Evolutionary conservation across 2,113 vertebrate species (phyloP), one percentile per base, ranked within the genome.

Genomic region (Ceyx melanurus): DNA sequence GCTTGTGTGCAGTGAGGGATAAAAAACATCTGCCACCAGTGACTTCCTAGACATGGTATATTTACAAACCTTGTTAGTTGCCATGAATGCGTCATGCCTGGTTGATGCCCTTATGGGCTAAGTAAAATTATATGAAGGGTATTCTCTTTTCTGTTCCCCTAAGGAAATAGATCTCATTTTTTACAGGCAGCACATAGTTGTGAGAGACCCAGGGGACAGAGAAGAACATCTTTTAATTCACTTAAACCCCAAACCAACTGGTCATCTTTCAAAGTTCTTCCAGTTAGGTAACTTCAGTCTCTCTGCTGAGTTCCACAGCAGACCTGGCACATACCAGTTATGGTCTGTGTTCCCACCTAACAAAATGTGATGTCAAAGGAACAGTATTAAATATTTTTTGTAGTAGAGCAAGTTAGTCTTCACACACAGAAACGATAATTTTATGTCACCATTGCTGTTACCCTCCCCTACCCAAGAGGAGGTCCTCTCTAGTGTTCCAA

Each of bases 21-120:
- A 96, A 96, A 97, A 95, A 96, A 89, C 92, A 97, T 95, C 95
- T 96, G 96, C 94, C 87, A 94, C 77, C 82, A 94, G 82, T 95
- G 95, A 96, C 77, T 97, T 95, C 74, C 61, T 84, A 94, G 93
- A 95, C 93, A 71, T 89, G 86, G 87, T 92, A 51, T 96, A 97
- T 96, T 97, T 97, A 94, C 94, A 96, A 96, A 97, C 87, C 94
- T 96, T 96, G 94, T 97, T 97, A 95, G 94, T 60, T 96, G 92
- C 95, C 87, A 92, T 96, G 94, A 97, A 95, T 89, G 67, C 3
- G 26, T 92, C 95, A 90, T 87, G 96, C 87, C 84, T 96, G 82
- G 91, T 84, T 95, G 93, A 82, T 85, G 88, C 68, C 85, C 93
- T 95, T 86, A 92, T 89, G 94, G 91, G 91, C n/a, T n/a, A 94